Conservation (phyloP, 2,113 vertebrate genomes). For the Ursus arctos region DNA sequence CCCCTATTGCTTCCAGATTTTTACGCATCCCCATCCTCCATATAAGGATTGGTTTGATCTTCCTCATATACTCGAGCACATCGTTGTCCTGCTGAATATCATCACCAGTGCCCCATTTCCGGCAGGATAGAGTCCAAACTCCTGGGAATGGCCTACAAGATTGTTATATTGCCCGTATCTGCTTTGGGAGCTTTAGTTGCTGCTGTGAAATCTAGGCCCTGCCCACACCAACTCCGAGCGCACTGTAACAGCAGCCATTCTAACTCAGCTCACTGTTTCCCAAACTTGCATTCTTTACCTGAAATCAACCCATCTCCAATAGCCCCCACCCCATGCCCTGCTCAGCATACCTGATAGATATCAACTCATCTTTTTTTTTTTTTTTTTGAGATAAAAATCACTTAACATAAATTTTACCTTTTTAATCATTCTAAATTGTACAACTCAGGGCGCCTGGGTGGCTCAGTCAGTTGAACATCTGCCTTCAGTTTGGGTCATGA, state of each 20-base stretch:
- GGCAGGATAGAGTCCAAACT: not conserved
- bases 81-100: not conserved
- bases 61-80: not conserved
- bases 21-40: not conserved
- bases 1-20: not conserved
- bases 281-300: not conserved
- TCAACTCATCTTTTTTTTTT: not conserved
- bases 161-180: not conserved
- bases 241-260: not conserved
- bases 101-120: not conserved
- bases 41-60: not conserved
- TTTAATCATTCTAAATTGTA: not conserved
- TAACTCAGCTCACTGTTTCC: not conserved
- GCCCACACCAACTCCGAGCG: fast-evolving
- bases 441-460: not conserved
- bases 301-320: not conserved
- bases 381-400: not conserved
- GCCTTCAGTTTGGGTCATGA: not conserved
- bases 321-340: not conserved
- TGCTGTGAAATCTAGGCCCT: not conserved
- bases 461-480: not conserved
- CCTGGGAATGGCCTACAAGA: not conserved
- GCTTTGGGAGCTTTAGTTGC: not conserved
- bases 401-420: not conserved
- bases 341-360: not conserved